Conservation (phyloP, 2,888 invertebrate species). For the Prosopocoilus inquinatus region DNA sequence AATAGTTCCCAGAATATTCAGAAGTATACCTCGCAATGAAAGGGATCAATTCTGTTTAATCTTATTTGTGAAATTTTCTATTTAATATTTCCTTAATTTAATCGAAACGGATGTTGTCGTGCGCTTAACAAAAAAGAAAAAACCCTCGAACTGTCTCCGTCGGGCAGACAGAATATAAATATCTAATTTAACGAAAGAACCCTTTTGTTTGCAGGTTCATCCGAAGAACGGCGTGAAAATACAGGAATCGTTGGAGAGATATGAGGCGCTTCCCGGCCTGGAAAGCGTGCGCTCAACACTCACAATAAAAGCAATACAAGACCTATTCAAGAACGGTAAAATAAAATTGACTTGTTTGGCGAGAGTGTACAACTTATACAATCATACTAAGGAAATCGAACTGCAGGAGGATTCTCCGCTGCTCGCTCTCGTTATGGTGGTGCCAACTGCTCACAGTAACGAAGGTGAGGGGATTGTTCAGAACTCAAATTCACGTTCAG, state of each 20-base stretch:
- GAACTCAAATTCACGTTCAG: no score
- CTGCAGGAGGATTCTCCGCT: constrained; percentile 45
- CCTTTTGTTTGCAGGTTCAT: constrained; percentile 31
- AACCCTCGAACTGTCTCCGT: no score
- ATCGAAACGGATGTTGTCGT: no score
- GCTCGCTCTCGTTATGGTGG: constrained; percentile 45
- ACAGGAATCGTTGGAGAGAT: constrained; percentile 37
- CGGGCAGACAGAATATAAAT: no score
- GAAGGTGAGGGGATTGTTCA: constrained; percentile 32
- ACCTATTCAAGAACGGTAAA: constrained; percentile 44
- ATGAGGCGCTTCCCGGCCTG: constrained; percentile 41
- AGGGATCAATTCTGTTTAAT: no score
- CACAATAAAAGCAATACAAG: constrained; percentile 40
- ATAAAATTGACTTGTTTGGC: constrained; percentile 45
- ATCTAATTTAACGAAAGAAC: background rate
- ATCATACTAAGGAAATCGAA: constrained; percentile 40
- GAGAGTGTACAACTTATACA: constrained; percentile 45
- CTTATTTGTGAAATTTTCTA: no score
- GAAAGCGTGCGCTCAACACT: constrained; percentile 43
- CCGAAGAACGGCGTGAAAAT: constrained; percentile 36
- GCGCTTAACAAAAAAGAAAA: no score
- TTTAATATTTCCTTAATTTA: no score
- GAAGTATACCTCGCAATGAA: no score
- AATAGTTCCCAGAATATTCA: no score
- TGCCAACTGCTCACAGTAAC: constrained; percentile 41